These are phyloP conservation scores for Drosophila tropicalis DNA, from an alignment of 1,140 invertebrate genomes.

Conservation along the genomic window DNA sequence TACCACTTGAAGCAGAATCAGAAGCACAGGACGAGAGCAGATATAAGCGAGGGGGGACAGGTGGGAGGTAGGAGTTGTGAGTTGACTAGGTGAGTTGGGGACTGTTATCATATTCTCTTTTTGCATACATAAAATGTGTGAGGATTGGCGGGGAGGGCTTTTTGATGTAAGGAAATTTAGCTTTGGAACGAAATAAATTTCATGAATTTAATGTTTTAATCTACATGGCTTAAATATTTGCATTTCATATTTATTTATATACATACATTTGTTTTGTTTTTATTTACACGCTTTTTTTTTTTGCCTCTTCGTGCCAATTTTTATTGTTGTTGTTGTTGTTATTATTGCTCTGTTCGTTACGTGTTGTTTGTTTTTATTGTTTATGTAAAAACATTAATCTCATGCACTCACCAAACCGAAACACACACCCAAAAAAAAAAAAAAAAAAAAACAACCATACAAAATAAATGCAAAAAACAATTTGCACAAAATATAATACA, in stretches of 20 bases:
- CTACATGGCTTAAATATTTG: constrained; percentile 7
- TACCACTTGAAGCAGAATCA: not conserved
- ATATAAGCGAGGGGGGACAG: not conserved
- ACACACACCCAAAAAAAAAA: not conserved
- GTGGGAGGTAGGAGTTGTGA: not conserved
- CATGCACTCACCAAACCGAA: constrained; percentile 65
- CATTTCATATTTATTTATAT: constrained; percentile 17
- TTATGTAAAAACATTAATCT: constrained; percentile 75
- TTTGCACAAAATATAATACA: constrained; percentile 47
- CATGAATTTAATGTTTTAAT: constrained; percentile 11
- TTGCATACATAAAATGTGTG: constrained; percentile 8
- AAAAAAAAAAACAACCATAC: constrained; percentile 23
- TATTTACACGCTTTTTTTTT: constrained; percentile 54
- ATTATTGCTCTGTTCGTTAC: constrained; percentile 63
- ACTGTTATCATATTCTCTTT: constrained; percentile 27
- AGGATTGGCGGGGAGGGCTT: not conserved
- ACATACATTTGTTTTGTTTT: constrained; percentile 49
- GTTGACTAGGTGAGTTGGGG: not conserved
- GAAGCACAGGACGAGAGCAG: not conserved
- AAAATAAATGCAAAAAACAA: constrained; percentile 55
- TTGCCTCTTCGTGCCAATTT: constrained; percentile 26
- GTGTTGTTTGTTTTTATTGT: constrained; percentile 77
- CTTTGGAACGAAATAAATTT: constrained; percentile 9
- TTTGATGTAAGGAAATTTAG: not conserved
- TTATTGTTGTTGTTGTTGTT: constrained; percentile 50